A percentile compares a stretch with the other conserved stretches of the same genome.
Evolutionary conservation across 1,140 invertebrate species (phyloP).

Genomic region (Caerostris darwini): DNA sequence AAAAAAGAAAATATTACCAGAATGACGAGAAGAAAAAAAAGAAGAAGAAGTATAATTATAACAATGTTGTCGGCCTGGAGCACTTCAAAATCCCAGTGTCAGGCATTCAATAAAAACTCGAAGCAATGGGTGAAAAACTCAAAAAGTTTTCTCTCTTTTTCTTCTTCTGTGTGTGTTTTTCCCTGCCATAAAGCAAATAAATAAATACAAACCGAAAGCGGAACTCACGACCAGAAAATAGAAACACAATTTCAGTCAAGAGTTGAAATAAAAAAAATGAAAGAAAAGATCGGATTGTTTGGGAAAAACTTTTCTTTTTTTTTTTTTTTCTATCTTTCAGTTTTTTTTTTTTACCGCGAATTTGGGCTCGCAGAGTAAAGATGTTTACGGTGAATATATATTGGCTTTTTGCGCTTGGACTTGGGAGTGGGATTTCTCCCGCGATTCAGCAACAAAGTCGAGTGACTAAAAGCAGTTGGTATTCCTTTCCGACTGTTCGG

Average conservation of each 20-base stretch:
- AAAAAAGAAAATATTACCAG: background rate
- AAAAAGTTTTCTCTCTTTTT: background rate
- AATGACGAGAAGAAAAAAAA: background rate
- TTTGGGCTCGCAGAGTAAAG: constrained; percentile 29
- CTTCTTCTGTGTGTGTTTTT: no score
- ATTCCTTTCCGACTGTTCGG: background rate
- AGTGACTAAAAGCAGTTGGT: constrained; percentile 29
- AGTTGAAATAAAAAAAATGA: constrained; percentile 27
- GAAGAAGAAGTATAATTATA: background rate
- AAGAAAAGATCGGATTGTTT: constrained; percentile 54
- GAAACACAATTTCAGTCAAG: constrained; percentile 66
- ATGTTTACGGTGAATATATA: constrained; percentile 76
- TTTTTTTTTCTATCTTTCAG: no score
- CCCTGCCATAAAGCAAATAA: constrained; percentile 44
- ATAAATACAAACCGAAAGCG: constrained; percentile 69
- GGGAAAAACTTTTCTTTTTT: background rate
- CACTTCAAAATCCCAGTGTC: constrained; percentile 30
- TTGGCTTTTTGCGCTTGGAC: constrained; percentile 55
- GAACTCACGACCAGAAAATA: constrained; percentile 59
- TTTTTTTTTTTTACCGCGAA: constrained; percentile 27
- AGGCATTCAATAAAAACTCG: constrained; percentile 70
- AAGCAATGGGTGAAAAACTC: constrained; percentile 52
- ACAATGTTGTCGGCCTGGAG: constrained; percentile 9
- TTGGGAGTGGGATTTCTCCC: constrained; percentile 4
- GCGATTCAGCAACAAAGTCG: constrained; percentile 48